Conservation (phyloP, 2,797 vertebrate genomes). For the Malurus splendens region DNA sequence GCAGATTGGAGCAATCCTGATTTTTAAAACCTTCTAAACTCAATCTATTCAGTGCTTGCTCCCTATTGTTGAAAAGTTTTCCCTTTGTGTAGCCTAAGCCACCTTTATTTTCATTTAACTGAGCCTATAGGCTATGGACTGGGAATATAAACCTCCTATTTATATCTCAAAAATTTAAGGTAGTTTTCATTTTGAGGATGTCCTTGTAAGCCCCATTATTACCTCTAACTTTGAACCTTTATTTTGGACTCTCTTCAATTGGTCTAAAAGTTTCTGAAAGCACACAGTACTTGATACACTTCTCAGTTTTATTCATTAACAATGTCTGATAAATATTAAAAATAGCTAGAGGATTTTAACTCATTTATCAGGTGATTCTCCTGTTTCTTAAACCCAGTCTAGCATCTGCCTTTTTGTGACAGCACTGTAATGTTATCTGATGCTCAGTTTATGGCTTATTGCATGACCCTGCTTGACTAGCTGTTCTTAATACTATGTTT, state of each 20-base stretch:
- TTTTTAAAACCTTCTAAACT: background rate
- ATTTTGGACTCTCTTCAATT: background rate
- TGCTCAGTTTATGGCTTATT: background rate
- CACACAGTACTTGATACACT: background rate
- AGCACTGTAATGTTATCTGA: background rate
- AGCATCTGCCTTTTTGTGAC: background rate
- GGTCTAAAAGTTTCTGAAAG: background rate
- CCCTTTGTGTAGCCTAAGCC: background rate
- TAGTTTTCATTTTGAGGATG: background rate
- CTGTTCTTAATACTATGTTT: background rate
- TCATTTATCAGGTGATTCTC: background rate
- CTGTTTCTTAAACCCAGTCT: background rate
- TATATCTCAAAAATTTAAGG: background rate
- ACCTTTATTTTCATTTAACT: background rate
- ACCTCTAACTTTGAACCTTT: background rate
- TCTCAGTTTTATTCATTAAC: background rate
- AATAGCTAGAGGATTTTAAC: background rate
- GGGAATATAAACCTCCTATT: background rate
- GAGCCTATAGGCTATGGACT: background rate
- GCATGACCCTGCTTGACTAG: background rate
- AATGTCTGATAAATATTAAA: background rate
- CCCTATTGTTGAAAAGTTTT: background rate
- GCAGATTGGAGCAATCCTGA: background rate
- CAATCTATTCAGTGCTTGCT: background rate
- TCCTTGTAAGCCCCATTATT: background rate